These are phyloP conservation scores for Creontiades dilutus DNA, from an alignment of 2,888 invertebrate genomes.

Conservation along the genomic window DNA sequence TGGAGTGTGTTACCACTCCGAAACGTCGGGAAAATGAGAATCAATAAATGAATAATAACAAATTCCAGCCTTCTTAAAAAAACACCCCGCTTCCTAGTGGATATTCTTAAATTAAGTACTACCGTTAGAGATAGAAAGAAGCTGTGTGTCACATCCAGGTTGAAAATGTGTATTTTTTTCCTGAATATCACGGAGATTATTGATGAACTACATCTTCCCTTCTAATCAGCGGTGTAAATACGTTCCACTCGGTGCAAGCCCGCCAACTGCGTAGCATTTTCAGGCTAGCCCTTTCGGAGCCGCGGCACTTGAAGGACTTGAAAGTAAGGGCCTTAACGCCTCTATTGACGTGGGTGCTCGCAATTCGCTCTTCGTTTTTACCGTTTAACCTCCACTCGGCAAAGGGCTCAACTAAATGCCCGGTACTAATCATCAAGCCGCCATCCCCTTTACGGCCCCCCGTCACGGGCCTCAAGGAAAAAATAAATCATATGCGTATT, in stretches of 20 bases:
- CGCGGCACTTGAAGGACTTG: background rate
- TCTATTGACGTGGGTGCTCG: constrained; percentile 38
- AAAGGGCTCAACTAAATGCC: constrained; percentile 45
- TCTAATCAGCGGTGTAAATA: background rate
- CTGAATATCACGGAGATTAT: no score
- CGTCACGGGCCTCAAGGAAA: constrained; percentile 11
- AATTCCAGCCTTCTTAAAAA: no score
- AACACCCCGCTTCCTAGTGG: no score
- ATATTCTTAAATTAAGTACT: no score
- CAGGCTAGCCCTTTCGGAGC: background rate
- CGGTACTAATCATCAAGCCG: constrained; percentile 53
- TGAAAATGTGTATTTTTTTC: no score
- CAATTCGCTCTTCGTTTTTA: constrained; percentile 49
- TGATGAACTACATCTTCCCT: no score
- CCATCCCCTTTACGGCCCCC: constrained; percentile 48
- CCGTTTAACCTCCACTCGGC: constrained; percentile 13
- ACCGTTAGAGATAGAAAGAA: no score
- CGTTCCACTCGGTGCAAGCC: background rate
- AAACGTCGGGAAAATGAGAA: no score
- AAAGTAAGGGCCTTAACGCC: background rate
- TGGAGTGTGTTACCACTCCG: no score
- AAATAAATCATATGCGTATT: constrained; percentile 54
- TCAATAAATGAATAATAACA: no score
- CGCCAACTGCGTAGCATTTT: constrained; percentile 9
- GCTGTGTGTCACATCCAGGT: no score